Evolutionary conservation across 2,888 invertebrate species (phyloP).

Genomic region (Micropterix aruncella): DNA sequence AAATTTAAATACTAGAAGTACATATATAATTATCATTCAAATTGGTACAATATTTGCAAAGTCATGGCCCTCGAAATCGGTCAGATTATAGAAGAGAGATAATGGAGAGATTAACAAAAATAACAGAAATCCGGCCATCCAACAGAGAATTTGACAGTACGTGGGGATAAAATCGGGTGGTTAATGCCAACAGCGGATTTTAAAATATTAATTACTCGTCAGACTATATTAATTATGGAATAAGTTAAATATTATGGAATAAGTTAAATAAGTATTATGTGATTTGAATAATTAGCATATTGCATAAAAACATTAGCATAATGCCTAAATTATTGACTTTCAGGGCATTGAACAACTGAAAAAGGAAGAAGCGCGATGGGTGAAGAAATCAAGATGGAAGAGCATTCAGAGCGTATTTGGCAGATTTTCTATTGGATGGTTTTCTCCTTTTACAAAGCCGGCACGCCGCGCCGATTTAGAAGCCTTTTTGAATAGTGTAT

Average conservation of each 20-base stretch:
- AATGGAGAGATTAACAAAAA: no score
- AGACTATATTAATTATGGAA: no score
- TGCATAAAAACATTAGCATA: neutral
- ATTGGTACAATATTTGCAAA: no score
- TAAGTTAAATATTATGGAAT: neutral
- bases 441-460: slow-evolving; percentile 84
- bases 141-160: no score
- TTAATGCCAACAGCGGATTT: no score
- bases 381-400: slow-evolving; percentile 84
- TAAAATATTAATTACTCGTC: no score
- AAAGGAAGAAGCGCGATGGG: slow-evolving; percentile 90
- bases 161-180: no score
- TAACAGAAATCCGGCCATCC: no score
- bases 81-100: no score
- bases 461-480: slow-evolving; percentile 65
- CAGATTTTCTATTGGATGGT: slow-evolving; percentile 87
- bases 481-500: slow-evolving; percentile 76
- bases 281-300: neutral
- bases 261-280: neutral
- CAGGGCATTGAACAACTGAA: slow-evolving; percentile 96
- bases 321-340: slow-evolving; percentile 15
- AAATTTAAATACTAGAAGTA: no score
- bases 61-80: no score
- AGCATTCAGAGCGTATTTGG: slow-evolving; percentile 96
- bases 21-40: no score